Evolutionary conservation across 2,797 vertebrate species (phyloP).

Genomic region (Channa striata): DNA sequence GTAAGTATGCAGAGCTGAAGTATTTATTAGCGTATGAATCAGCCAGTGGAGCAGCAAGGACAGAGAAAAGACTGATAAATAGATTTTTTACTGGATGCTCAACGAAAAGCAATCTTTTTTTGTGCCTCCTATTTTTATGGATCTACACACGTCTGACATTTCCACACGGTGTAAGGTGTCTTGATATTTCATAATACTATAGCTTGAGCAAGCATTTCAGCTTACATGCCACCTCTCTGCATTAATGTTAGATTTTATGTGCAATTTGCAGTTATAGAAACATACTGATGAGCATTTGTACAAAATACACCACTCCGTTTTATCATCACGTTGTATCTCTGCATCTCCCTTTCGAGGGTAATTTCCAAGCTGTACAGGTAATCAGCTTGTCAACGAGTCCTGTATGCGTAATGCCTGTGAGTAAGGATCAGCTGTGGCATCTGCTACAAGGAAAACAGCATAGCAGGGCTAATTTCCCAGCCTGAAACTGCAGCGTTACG

Average conservation of each 20-base stretch:
- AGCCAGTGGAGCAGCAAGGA: constrained; percentile 43
- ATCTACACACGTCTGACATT: constrained; percentile 17
- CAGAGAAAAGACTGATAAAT: constrained; percentile 58
- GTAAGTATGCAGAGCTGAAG: constrained; percentile 48
- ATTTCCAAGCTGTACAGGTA: constrained; percentile 39
- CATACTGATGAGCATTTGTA: constrained; percentile 21
- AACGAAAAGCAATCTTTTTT: constrained; percentile 44
- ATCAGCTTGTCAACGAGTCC: constrained; percentile 65
- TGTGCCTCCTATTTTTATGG: background rate
- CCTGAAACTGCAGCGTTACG: constrained; percentile 69
- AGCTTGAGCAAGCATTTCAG: constrained; percentile 26
- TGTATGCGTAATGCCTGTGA: constrained; percentile 36
- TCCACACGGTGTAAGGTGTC: constrained; percentile 12
- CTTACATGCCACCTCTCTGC: constrained; percentile 5
- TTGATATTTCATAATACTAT: constrained; percentile 42
- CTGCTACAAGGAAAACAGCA: constrained; percentile 51
- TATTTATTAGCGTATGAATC: constrained; percentile 63
- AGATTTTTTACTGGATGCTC: constrained; percentile 45
- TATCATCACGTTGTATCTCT: constrained; percentile 26
- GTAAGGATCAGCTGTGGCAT: constrained; percentile 54
- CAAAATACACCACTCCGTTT: constrained; percentile 12
- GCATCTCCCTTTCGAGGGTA: constrained; percentile 42
- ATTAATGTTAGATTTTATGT: constrained; percentile 22
- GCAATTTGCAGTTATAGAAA: constrained; percentile 34
- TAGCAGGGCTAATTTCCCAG: constrained; percentile 67